A percentile compares a stretch with the other conserved stretches of the same genome.
Conservation (phyloP, 2,888 invertebrate genomes). For the Mayetiola destructor region DNA sequence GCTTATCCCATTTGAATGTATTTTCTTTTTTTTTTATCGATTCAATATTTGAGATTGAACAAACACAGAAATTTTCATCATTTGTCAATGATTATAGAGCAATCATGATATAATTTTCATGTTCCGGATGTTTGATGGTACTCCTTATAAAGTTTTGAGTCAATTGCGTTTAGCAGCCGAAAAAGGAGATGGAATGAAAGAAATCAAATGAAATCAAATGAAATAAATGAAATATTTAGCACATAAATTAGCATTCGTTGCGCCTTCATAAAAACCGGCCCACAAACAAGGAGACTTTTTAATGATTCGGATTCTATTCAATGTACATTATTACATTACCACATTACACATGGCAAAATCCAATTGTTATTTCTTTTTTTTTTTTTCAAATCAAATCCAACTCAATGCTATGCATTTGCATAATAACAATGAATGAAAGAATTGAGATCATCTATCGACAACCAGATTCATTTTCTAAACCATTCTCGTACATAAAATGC, state of each 20-base stretch:
- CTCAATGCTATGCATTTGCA: not conserved
- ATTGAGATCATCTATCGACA: not conserved
- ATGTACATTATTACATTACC: not conserved
- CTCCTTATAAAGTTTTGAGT: not conserved
- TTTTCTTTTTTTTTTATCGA: not conserved
- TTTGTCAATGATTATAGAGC: not conserved
- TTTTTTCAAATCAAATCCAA: not conserved
- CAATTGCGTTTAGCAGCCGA: too few relatives aligned
- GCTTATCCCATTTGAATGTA: not conserved
- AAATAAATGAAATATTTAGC: constrained; percentile 6
- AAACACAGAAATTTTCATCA: not conserved
- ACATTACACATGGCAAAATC: too few relatives aligned
- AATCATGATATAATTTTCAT: constrained; percentile 8
- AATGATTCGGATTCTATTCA: not conserved
- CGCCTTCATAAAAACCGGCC: constrained; percentile 7
- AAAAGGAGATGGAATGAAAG: too few relatives aligned
- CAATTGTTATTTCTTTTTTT: not conserved
- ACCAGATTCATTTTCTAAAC: not conserved
- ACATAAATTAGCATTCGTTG: constrained; percentile 6
- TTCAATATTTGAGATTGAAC: not conserved
- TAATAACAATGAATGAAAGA: not conserved
- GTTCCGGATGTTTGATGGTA: constrained; percentile 11
- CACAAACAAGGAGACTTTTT: not conserved
- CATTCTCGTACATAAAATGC: not conserved
- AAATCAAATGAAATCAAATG: constrained; percentile 3